These are phyloP conservation scores for Planococcus citri DNA, from an alignment of 1,140 invertebrate species.

Conservation along the genomic window DNA sequence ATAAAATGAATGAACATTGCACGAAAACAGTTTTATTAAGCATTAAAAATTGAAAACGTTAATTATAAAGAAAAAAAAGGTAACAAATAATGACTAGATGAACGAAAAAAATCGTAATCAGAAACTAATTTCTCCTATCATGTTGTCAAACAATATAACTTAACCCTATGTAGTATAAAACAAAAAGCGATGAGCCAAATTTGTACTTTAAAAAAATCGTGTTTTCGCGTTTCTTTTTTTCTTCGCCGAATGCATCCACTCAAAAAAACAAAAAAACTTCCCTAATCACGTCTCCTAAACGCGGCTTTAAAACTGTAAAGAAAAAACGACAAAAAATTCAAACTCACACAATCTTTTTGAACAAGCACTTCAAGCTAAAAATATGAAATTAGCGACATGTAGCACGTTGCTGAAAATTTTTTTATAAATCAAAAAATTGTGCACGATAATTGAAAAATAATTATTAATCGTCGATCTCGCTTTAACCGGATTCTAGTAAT, in stretches of 20 bases:
- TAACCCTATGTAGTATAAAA: background rate
- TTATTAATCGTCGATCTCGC: background rate
- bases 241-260: no score
- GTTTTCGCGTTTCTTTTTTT: background rate
- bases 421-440: background rate
- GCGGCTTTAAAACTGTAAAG: background rate
- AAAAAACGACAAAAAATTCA: background rate
- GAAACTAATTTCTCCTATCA: background rate
- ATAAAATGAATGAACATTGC: no score
- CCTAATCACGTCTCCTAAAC: no score
- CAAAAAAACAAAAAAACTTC: no score
- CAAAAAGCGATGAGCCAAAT: background rate
- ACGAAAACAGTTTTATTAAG: background rate
- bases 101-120: conserved; percentile 2
- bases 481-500: conserved; percentile 11
- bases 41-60: conserved; percentile 8
- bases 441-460: conserved; percentile 15
- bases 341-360: background rate
- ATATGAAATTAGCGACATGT: background rate
- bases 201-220: background rate
- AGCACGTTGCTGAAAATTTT: background rate
- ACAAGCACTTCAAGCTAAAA: conserved; percentile 1
- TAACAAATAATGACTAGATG: conserved; percentile 7
- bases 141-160: background rate
- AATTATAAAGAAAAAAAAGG: background rate